Evolutionary conservation across 2,888 invertebrate genomes (phyloP).

Genomic region (Adineta ricciae): DNA sequence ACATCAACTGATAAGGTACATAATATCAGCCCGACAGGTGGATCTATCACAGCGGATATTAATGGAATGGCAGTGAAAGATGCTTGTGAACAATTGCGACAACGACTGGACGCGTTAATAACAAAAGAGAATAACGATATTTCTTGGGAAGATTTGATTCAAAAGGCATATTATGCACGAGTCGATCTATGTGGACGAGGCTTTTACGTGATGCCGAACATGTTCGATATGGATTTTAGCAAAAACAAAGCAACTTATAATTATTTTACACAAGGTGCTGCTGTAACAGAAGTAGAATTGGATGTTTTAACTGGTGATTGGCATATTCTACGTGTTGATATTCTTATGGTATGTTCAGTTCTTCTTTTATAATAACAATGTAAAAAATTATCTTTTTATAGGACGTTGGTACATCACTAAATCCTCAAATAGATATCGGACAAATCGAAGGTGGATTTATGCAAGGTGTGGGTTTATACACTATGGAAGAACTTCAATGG

Average conservation of each 20-base stretch:
- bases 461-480: conserved; percentile 67
- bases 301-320: conserved; percentile 67
- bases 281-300: conserved; percentile 60
- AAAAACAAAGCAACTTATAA: not conserved
- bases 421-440: conserved; percentile 49
- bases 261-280: conserved; percentile 48
- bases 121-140: conserved; percentile 57
- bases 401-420: conserved; percentile 39
- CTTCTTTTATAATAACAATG: too few relatives aligned
- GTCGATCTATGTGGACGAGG: conserved; percentile 25
- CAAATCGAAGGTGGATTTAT: conserved; percentile 62
- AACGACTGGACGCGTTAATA: conserved; percentile 64
- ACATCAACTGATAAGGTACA: conserved; percentile 43
- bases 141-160: conserved; percentile 68
- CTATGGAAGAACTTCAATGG: conserved; percentile 62
- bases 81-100: conserved; percentile 65
- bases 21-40: conserved; percentile 44
- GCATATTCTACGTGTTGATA: conserved; percentile 41
- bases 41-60: conserved; percentile 44
- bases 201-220: not conserved
- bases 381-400: not conserved
- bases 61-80: conserved; percentile 52
- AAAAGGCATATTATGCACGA: conserved; percentile 24
- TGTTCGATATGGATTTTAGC: not conserved
- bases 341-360: too few relatives aligned